phyloP scores from a whole-genome alignment of 2,797 vertebrate genomes.

The Sebastes hubbsi region DNA sequence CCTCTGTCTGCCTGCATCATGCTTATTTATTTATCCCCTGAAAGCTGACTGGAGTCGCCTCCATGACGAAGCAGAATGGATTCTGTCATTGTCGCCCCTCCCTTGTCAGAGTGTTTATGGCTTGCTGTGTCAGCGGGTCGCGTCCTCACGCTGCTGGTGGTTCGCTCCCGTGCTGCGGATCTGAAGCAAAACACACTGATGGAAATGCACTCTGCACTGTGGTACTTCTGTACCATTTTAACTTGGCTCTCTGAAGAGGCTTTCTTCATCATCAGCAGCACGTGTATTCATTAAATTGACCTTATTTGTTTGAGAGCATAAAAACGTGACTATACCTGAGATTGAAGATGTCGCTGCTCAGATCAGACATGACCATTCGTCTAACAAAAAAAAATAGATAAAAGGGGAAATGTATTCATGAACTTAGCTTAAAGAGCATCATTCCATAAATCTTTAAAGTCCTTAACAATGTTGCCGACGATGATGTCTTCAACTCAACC shows the following conservation, averaged over 20 bases:
- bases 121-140: conserved; percentile 50
- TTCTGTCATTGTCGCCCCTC: conserved; percentile 11
- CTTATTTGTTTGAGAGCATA: not conserved
- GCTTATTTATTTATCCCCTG: conserved; percentile 43
- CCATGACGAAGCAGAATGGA: conserved; percentile 24
- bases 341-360: conserved; percentile 1
- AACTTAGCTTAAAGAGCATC: not conserved
- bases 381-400: not conserved
- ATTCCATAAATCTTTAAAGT: conserved; percentile 33
- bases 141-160: not conserved
- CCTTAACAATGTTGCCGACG: not conserved
- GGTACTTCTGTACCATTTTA: not conserved
- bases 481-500: conserved; percentile 30
- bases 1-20: not conserved
- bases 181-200: not conserved
- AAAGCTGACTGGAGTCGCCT: conserved; percentile 27
- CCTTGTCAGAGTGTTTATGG: conserved; percentile 15
- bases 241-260: not conserved
- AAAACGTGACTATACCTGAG: not conserved
- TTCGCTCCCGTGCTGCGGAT: conserved; percentile 11
- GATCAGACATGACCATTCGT: not conserved
- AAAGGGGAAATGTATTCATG: conserved; percentile 5
- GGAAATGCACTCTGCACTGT: not conserved
- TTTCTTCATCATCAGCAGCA: not conserved
- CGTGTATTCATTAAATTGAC: not conserved